These are phyloP conservation scores for Dendrocopos noguchii DNA, from an alignment of 2,113 vertebrate species.

Conservation along the genomic window DNA sequence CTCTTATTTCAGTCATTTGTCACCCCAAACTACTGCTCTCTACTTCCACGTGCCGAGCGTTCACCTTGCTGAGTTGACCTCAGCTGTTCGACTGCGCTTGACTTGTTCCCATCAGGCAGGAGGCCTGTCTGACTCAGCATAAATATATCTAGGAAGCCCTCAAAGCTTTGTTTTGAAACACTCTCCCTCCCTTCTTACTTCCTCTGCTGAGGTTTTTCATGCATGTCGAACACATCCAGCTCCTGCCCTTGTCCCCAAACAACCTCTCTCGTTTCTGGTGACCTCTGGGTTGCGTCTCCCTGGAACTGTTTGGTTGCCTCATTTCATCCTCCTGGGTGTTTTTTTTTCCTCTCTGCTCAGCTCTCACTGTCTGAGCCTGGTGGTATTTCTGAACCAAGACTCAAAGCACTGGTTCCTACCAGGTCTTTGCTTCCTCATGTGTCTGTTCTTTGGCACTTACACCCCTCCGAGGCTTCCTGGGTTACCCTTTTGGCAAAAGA, in stretches of 20 bases:
- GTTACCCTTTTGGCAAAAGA: not conserved
- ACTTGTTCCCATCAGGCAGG: not conserved
- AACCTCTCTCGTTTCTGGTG: not conserved
- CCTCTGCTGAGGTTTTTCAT: not conserved
- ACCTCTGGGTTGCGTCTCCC: not conserved
- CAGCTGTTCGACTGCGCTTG: not conserved
- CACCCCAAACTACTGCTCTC: not conserved
- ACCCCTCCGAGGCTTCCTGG: not conserved
- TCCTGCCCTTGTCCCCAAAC: not conserved
- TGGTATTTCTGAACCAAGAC: not conserved
- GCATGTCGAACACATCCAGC: rapidly evolving
- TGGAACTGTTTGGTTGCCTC: not conserved
- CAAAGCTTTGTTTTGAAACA: not conserved
- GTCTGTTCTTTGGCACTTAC: not conserved
- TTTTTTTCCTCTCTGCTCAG: not conserved
- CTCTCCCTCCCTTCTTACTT: not conserved
- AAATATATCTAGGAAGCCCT: not conserved
- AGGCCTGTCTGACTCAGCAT: not conserved
- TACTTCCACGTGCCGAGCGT: not conserved
- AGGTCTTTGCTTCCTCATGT: rapidly evolving
- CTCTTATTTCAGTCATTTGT: not conserved
- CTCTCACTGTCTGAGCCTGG: rapidly evolving
- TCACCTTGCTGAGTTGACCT: not conserved
- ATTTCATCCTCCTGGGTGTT: not conserved
- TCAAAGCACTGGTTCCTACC: not conserved